These are phyloP conservation scores for Lerema accius DNA, from an alignment of 1,140 invertebrate genomes.

Conservation along the genomic window DNA sequence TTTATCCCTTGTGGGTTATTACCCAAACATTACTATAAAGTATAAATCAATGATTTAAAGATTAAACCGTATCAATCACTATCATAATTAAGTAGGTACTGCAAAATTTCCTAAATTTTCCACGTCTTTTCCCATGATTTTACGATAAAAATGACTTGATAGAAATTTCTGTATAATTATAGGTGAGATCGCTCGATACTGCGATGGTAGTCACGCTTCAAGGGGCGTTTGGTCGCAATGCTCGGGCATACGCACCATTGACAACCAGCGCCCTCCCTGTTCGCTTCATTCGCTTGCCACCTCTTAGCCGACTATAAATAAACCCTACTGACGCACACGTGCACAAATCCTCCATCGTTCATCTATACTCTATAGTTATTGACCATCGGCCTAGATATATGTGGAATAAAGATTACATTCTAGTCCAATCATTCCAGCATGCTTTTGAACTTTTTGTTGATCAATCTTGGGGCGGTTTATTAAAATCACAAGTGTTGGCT, in stretches of 20 bases:
- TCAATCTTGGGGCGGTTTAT: too few species aligned
- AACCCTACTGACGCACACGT: constrained; percentile 36
- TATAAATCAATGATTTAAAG: too few species aligned
- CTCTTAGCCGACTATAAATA: constrained; percentile 56
- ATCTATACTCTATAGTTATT: constrained; percentile 14
- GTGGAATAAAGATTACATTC: constrained; percentile 12
- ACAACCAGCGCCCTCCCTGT: constrained; percentile 42
- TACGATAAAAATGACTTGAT: constrained; percentile 6
- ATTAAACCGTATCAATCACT: too few species aligned
- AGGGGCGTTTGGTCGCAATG: constrained; percentile 43
- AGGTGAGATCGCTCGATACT: constrained; percentile 5
- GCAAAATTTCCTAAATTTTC: too few species aligned
- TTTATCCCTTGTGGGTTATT: too few species aligned
- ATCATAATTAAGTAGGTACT: too few species aligned
- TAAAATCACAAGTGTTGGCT: too few species aligned
- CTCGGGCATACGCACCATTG: constrained; percentile 63
- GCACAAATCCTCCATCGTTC: constrained; percentile 35
- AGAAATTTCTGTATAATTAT: constrained; percentile 8
- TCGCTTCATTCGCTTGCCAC: constrained; percentile 44
- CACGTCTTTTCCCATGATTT: too few species aligned
- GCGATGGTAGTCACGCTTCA: constrained; percentile 52
- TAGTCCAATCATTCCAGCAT: neutral
- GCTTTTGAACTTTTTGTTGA: neutral
- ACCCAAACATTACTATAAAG: too few species aligned
- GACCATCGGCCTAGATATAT: constrained; percentile 30